Evolutionary conservation across 2,888 invertebrate species (phyloP).

Genomic region (Leucophenga maculata): DNA sequence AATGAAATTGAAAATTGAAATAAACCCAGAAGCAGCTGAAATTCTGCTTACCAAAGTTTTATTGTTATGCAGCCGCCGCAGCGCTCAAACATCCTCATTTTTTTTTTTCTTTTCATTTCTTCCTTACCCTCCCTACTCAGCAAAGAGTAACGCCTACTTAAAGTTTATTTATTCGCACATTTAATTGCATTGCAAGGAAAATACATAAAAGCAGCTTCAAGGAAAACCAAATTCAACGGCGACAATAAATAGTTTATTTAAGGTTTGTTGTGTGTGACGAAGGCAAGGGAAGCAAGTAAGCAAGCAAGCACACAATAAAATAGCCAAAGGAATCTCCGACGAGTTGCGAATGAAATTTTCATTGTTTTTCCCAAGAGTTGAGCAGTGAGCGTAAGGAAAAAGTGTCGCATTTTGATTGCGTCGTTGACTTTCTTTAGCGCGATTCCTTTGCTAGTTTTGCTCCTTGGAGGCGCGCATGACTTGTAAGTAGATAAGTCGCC

Average conservation of each 20-base stretch:
- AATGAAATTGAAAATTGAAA: conserved; percentile 1
- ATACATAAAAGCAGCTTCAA: background rate
- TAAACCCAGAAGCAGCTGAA: conserved; percentile 6
- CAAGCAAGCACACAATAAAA: background rate
- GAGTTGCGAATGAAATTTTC: conserved; percentile 54
- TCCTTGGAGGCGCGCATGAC: conserved; percentile 2
- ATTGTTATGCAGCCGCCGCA: conserved; percentile 27
- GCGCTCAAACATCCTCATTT: conserved; percentile 5
- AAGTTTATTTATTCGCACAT: conserved; percentile 50
- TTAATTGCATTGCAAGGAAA: conserved; percentile 42
- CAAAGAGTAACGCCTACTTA: conserved; percentile 31
- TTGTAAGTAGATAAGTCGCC: conserved; percentile 20
- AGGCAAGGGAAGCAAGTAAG: conserved; percentile 21
- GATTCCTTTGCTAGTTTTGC: conserved; percentile 34
- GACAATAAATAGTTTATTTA: conserved; percentile 60
- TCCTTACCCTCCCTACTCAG: too few relatives aligned
- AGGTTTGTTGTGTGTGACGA: conserved; percentile 46
- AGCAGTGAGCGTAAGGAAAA: conserved; percentile 36
- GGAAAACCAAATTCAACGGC: conserved; percentile 16
- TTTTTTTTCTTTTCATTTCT: background rate
- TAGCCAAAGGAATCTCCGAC: conserved; percentile 51
- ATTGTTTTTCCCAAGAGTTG: conserved; percentile 57
- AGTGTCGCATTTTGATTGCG: conserved; percentile 63
- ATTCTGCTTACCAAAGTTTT: conserved; percentile 22
- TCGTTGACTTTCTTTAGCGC: conserved; percentile 45